Conservation (phyloP, 1,140 invertebrate species). For the Pseudomyrmex sp. region DNA sequence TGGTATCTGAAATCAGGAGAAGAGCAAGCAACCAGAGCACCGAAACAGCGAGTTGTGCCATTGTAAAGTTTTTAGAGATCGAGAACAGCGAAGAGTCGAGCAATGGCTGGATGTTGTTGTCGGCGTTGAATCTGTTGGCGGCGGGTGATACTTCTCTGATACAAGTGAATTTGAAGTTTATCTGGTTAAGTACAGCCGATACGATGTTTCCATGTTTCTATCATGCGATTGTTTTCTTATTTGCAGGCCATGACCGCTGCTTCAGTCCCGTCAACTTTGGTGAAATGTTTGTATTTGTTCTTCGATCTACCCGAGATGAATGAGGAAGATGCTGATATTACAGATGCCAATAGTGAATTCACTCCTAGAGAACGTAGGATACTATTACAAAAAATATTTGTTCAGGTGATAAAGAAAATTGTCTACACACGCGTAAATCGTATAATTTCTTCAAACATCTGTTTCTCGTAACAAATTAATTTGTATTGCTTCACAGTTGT, state of each 20-base stretch:
- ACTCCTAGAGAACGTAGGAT: conserved; percentile 95
- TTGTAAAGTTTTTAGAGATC: conserved; percentile 98
- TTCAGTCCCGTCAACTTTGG: conserved; percentile 97
- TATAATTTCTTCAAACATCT: neutral
- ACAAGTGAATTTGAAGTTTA: conserved; percentile 85
- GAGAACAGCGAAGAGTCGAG: conserved; percentile 96
- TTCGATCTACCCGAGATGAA: conserved; percentile 98
- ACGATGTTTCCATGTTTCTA: conserved; percentile 57
- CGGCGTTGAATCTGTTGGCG: conserved; percentile 95
- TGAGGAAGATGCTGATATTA: conserved; percentile 90
- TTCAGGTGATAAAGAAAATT: conserved; percentile 88
- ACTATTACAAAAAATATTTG: conserved; percentile 98
- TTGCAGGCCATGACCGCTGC: conserved; percentile 96
- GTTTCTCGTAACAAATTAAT: conserved; percentile 5
- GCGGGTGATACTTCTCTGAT: conserved; percentile 92
- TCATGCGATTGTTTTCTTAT: conserved; percentile 40
- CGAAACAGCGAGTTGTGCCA: conserved; percentile 97
- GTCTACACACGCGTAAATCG: neutral
- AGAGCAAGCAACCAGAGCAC: conserved; percentile 98
- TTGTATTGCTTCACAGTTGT: conserved; percentile 87
- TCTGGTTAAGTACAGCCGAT: conserved; percentile 48
- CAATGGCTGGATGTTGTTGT: conserved; percentile 98
- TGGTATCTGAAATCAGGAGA: conserved; percentile 97
- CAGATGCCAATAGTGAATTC: conserved; percentile 93
- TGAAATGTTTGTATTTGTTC: conserved; percentile 99